Conservation (phyloP, 2,888 invertebrate genomes). For the Plagodis dolabraria region DNA sequence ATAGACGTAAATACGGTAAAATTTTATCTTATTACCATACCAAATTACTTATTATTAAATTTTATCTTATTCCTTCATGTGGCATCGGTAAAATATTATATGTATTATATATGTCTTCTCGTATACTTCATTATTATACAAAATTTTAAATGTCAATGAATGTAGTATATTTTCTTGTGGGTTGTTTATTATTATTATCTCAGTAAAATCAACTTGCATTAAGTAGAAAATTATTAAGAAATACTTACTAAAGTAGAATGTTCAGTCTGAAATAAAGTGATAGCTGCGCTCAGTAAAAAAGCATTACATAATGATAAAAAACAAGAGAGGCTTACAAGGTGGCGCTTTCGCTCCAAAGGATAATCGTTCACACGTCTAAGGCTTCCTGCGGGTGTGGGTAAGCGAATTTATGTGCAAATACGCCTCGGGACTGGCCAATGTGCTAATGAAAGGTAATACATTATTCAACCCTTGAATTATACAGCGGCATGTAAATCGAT, state of each 20-base stretch:
- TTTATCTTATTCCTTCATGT: too few species aligned
- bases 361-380: conserved; percentile 74
- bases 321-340: conserved; percentile 55
- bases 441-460: conserved; percentile 85
- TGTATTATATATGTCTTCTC: too few species aligned
- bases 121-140: too few species aligned
- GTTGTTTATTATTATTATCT: too few species aligned
- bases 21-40: too few species aligned
- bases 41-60: too few species aligned
- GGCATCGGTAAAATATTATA: too few species aligned
- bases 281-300: conserved; percentile 35
- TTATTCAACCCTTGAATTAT: conserved; percentile 84
- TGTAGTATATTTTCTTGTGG: too few species aligned
- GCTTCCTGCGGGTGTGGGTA: conserved; percentile 76
- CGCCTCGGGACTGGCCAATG: conserved; percentile 79
- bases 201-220: too few species aligned
- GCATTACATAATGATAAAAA: conserved; percentile 47
- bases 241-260: conserved; percentile 5
- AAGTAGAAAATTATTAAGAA: neutral
- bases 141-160: too few species aligned
- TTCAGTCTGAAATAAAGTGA: conserved; percentile 31
- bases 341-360: conserved; percentile 62
- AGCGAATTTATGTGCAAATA: conserved; percentile 84
- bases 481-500: conserved; percentile 84
- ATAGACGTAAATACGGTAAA: too few species aligned